These are phyloP conservation scores for Suncus etruscus DNA, from an alignment of 2,113 vertebrate genomes.

Conservation along the genomic window DNA sequence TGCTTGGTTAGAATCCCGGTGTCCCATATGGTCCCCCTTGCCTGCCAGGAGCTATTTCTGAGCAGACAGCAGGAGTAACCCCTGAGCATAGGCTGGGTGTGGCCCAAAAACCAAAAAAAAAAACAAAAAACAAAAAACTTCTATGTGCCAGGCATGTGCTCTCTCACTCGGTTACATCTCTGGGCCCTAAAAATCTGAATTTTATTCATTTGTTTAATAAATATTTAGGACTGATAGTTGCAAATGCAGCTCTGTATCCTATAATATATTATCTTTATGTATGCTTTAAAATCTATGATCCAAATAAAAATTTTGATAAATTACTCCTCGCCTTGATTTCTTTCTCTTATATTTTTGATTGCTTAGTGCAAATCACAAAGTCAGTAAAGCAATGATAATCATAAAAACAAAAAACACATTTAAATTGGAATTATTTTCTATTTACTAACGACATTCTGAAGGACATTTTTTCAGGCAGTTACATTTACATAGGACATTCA, in stretches of 20 bases:
- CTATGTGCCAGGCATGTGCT: no score
- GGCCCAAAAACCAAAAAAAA: no score
- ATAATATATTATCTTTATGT: constrained; percentile 12
- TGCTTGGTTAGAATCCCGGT: no score
- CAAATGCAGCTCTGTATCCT: constrained; percentile 2
- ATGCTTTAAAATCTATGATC: neutral
- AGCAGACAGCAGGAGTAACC: no score
- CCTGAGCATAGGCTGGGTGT: no score
- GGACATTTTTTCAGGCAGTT: constrained; percentile 70
- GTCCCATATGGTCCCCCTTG: no score
- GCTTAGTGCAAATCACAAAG: constrained; percentile 66
- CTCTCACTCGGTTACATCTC: no score
- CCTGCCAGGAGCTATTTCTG: no score
- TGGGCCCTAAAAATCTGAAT: neutral
- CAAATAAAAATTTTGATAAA: constrained; percentile 39
- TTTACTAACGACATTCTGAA: constrained; percentile 76
- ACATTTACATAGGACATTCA: constrained; percentile 80
- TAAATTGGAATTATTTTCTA: constrained; percentile 69
- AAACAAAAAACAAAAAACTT: no score
- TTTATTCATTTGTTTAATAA: constrained; percentile 53
- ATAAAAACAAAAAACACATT: constrained; percentile 68
- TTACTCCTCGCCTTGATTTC: constrained; percentile 48
- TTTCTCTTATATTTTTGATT: constrained; percentile 62
- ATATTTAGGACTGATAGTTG: neutral
- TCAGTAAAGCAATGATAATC: constrained; percentile 73